A percentile compares a stretch with the other conserved stretches of the same genome.
Conservation (phyloP, 2,888 invertebrate genomes). For the Volucella inanis region DNA sequence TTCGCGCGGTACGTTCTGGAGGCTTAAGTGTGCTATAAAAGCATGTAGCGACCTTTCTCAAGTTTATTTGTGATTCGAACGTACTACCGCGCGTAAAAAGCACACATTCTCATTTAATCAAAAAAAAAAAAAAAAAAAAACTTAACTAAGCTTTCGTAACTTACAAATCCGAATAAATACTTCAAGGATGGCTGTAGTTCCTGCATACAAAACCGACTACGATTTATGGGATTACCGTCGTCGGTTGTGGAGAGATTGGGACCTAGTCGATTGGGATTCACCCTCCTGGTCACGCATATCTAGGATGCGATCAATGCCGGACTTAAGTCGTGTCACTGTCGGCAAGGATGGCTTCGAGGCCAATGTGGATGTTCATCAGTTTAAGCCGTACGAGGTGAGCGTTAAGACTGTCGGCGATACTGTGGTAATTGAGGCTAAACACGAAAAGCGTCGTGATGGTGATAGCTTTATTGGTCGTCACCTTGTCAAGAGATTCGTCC, state of each 20-base stretch:
- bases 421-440: slow-evolving; percentile 88
- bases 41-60: slow-evolving; percentile 76
- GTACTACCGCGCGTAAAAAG: slow-evolving; percentile 28
- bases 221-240: slow-evolving; percentile 82
- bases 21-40: slow-evolving; percentile 78
- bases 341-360: slow-evolving; percentile 88
- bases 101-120: slow-evolving; percentile 4
- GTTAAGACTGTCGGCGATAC: slow-evolving; percentile 87
- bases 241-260: slow-evolving; percentile 82
- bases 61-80: slow-evolving; percentile 81
- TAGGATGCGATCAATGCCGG: slow-evolving; percentile 82
- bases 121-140: neutral
- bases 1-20: neutral
- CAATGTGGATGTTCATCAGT: slow-evolving; percentile 87
- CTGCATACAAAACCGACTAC: slow-evolving; percentile 79
- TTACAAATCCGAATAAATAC: neutral
- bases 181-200: slow-evolving; percentile 79
- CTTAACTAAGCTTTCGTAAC: slow-evolving; percentile 25
- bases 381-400: slow-evolving; percentile 87
- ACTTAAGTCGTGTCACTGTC: slow-evolving; percentile 81
- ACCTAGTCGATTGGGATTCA: slow-evolving; percentile 80
- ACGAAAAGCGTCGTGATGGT: slow-evolving; percentile 88
- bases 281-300: slow-evolving; percentile 82
- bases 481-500: slow-evolving; percentile 88
- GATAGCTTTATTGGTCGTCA: slow-evolving; percentile 91